These are phyloP conservation scores for Orientallactaga bullata DNA, from an alignment of 2,113 vertebrate genomes.

Conservation along the genomic window DNA sequence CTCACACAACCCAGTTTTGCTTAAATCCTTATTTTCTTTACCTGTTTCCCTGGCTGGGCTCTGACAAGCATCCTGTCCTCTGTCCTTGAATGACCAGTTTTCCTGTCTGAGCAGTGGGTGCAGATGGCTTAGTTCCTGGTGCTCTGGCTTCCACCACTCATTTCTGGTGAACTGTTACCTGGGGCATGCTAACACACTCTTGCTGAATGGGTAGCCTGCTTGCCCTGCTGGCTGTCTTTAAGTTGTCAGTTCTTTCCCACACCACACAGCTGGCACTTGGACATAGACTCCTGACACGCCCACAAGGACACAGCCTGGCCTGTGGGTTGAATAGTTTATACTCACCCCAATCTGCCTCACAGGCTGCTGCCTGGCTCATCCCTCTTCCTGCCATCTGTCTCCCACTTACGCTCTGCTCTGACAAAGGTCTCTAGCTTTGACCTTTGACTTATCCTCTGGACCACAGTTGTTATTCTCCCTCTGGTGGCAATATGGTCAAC, in stretches of 20 bases:
- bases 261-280: not conserved
- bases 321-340: not conserved
- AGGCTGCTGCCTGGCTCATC: not conserved
- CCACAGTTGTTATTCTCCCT: not conserved
- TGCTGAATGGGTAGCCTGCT: not conserved
- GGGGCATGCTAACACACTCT: not conserved
- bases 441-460: not conserved
- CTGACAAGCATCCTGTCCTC: not conserved
- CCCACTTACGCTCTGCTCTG: not conserved
- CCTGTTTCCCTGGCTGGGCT: not conserved
- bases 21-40: not conserved
- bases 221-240: not conserved
- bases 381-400: constrained; percentile 32
- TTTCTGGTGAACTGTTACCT: not conserved
- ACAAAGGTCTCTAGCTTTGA: constrained; percentile 4
- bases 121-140: not conserved
- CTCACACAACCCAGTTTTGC: not conserved
- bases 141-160: not conserved
- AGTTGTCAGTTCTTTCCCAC: not conserved
- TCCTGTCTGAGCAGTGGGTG: not conserved
- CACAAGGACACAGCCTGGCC: not conserved
- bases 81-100: not conserved
- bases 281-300: not conserved
- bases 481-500: not conserved
- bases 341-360: not conserved